These are phyloP conservation scores for Cerceris ruficornis DNA, from an alignment of 2,888 invertebrate species.

Conservation along the genomic window DNA sequence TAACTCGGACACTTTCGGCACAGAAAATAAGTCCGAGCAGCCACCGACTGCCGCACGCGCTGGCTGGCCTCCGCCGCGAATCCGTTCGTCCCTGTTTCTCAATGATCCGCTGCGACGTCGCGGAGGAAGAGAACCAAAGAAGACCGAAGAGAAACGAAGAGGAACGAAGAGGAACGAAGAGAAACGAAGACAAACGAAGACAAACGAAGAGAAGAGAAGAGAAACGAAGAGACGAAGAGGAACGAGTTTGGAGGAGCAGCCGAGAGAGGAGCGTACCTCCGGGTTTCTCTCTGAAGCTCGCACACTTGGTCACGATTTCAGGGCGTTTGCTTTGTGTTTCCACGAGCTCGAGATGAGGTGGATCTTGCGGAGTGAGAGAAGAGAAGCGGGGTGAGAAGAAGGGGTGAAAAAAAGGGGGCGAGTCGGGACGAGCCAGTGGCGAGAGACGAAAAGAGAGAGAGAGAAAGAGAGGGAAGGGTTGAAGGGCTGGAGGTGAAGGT, in stretches of 20 bases:
- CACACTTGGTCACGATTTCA: slow-evolving; percentile 80
- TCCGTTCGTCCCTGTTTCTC: not conserved
- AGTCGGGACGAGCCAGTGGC: not conserved
- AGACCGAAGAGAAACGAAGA: not conserved
- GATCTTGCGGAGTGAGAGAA: slow-evolving; percentile 33
- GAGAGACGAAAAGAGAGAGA: slow-evolving; percentile 29
- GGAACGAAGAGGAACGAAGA: not conserved
- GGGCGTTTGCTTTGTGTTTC: slow-evolving; percentile 69
- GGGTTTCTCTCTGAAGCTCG: slow-evolving; percentile 45
- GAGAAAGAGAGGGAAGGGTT: slow-evolving; percentile 38
- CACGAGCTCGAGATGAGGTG: slow-evolving; percentile 51
- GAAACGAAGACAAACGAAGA: not conserved
- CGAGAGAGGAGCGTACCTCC: not conserved
- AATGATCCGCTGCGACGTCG: not conserved
- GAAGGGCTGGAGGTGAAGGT: slow-evolving; percentile 69
- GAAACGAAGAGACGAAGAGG: slow-evolving; percentile 1
- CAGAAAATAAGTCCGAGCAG: not conserved
- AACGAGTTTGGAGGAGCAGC: slow-evolving; percentile 33
- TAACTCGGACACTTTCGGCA: slow-evolving; percentile 3
- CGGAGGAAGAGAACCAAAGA: not conserved
- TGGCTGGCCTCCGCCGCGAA: not conserved
- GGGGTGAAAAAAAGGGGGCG: slow-evolving; percentile 36
- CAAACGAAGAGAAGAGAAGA: slow-evolving; percentile 9
- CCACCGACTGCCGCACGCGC: not conserved
- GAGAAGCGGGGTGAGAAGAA: slow-evolving; percentile 19